Conservation (phyloP, 2,888 invertebrate genomes). For the Bombylius discolor region DNA sequence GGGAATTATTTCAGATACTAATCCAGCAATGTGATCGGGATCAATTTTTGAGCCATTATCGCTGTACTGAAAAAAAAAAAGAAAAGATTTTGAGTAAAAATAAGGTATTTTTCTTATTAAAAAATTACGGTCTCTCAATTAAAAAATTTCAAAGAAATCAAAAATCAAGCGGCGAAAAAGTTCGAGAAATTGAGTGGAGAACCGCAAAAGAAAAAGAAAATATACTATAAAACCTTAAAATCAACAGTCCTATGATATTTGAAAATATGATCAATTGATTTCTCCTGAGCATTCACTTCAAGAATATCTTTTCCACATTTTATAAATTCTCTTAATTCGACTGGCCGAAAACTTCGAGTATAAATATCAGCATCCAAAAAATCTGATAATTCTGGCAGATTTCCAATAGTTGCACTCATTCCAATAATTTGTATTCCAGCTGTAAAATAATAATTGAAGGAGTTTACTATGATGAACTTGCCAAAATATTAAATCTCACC, state of each 20-base stretch:
- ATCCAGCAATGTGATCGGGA: conserved; percentile 66
- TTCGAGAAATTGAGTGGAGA: too few relatives aligned
- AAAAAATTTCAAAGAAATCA: not conserved
- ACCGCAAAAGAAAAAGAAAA: too few relatives aligned
- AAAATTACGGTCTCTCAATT: not conserved
- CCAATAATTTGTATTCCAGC: conserved; percentile 74
- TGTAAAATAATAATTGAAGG: conserved; percentile 20
- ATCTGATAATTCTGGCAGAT: conserved; percentile 62
- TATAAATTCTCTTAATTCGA: conserved; percentile 68
- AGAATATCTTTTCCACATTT: conserved; percentile 54
- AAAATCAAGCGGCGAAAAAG: too few relatives aligned
- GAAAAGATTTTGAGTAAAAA: too few relatives aligned
- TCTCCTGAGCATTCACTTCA: conserved; percentile 40
- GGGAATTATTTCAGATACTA: conserved; percentile 72
- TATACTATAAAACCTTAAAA: conserved; percentile 27
- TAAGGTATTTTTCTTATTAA: not conserved
- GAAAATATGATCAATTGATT: conserved; percentile 41
- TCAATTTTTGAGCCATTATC: conserved; percentile 47
- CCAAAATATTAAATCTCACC: conserved; percentile 37
- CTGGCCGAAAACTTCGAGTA: conserved; percentile 76
- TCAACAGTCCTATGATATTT: conserved; percentile 39
- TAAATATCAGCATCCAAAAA: conserved; percentile 77
- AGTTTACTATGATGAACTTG: not conserved
- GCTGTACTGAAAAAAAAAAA: conserved; percentile 44
- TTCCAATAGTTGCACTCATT: conserved; percentile 96